These are phyloP conservation scores for Momotus momota DNA, from an alignment of 2,797 vertebrate species.

Conservation along the genomic window DNA sequence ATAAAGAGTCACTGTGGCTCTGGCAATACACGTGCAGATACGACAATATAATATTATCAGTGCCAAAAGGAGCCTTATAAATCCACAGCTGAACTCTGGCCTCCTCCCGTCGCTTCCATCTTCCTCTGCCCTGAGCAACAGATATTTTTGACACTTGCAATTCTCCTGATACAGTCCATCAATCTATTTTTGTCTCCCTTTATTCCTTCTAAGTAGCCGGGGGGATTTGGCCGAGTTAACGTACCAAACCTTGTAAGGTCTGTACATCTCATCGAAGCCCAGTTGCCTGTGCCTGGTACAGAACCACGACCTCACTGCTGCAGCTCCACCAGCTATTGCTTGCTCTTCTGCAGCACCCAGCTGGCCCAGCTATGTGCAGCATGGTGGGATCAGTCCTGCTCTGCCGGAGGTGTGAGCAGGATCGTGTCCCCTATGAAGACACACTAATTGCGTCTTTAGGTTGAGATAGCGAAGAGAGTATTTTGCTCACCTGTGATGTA, in stretches of 20 bases:
- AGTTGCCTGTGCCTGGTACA: rapidly evolving
- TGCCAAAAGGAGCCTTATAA: conserved; percentile 53
- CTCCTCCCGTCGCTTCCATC: conserved; percentile 51
- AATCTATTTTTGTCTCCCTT: conserved; percentile 59
- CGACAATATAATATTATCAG: conserved; percentile 36
- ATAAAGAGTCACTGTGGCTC: not conserved
- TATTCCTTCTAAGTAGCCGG: not conserved
- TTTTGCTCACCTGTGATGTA: not conserved
- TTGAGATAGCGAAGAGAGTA: not conserved
- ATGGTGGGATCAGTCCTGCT: rapidly evolving
- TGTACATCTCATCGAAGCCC: rapidly evolving
- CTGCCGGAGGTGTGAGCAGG: not conserved
- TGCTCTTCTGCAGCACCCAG: rapidly evolving
- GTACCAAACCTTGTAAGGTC: not conserved
- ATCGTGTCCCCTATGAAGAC: not conserved
- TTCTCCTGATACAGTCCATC: conserved; percentile 58
- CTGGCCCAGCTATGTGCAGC: not conserved
- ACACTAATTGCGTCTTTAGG: not conserved
- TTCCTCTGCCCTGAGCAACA: conserved; percentile 51
- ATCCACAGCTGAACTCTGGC: conserved; percentile 56
- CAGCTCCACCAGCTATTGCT: rapidly evolving
- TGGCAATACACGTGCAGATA: not conserved
- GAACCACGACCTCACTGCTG: not conserved
- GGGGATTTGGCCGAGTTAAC: not conserved
- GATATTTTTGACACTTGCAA: conserved; percentile 62